Base-by-base conservation (phyloP, 2,888 invertebrate genomes). In the Epiblema foenella region DNA sequence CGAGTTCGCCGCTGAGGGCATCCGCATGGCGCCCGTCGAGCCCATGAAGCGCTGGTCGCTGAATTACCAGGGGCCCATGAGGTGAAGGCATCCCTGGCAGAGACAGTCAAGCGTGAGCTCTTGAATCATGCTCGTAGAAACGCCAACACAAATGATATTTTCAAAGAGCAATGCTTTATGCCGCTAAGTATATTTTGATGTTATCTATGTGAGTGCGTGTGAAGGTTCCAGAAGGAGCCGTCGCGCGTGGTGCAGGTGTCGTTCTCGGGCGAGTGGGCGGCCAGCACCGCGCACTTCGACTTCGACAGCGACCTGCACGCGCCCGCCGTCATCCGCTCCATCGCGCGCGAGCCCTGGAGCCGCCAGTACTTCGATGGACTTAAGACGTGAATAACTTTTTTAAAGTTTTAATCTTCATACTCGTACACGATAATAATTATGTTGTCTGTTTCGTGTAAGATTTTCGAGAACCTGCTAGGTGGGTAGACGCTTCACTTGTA, bases 1-100 rank as follows among this genome's bases (percentile, higher is more conserved):
- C 1, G 89, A 91, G 74, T 96, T 95, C 79, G 95, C 95, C 0
- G 96, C 96, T 0, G 96, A 95, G 75, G 97, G 97, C 0, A 91
- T 97, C 52, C 90, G 89, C 52, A 94, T 97, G 51, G 93, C 94
- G 18, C 96, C 96, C 0, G 87, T 96, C 0, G 94, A 95, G 70
- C 95, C 97, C 0, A 97, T 98, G 97, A 95, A 94, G 77, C 91
- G 91, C 54, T 98, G 97, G 97, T 93, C 90, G 17, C 79, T 97
- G 0, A 85, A 91, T 3, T 98, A 95, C 83, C 94, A 94, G 56
- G 97, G 97, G 10, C 92, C 94, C 77, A 94, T 97, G 94, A 95
- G 94, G 95, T 94, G 77, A 82, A 83, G 1, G n/a, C 5, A 33
- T 8, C 5, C 1, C 33, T 24, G 24, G 24, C 24, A 24, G 24